phyloP scores from a whole-genome alignment of 2,888 invertebrate genomes.

The Hypsopygia costalis region DNA sequence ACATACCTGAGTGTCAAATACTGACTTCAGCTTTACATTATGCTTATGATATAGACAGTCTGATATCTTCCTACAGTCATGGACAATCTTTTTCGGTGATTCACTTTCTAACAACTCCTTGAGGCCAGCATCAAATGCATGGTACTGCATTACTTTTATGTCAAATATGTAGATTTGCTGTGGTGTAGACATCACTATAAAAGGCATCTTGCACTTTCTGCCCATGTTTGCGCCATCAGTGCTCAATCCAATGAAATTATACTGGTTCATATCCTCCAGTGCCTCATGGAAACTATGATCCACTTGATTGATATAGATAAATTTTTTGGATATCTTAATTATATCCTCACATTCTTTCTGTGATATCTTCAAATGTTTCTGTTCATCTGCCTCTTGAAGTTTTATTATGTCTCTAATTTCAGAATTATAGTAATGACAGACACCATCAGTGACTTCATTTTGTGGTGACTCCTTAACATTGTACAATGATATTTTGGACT shows the following conservation, averaged over 20 bases:
- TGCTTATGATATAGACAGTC: conserved; percentile 82
- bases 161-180: conserved; percentile 74
- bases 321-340: conserved; percentile 61
- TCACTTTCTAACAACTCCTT: conserved; percentile 65
- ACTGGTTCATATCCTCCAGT: conserved; percentile 53
- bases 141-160: conserved; percentile 68
- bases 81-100: conserved; percentile 76
- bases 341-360: conserved; percentile 66
- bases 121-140: conserved; percentile 73
- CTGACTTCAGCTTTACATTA: conserved; percentile 73
- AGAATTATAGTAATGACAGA: conserved; percentile 62
- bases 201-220: conserved; percentile 71
- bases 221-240: conserved; percentile 74
- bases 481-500: conserved; percentile 66
- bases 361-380: conserved; percentile 54
- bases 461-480: conserved; percentile 59
- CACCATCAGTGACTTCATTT: conserved; percentile 48
- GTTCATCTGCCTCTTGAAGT: conserved; percentile 49
- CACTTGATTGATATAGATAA: conserved; percentile 69
- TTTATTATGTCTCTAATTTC: conserved; percentile 67
- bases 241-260: conserved; percentile 56
- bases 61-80: conserved; percentile 79
- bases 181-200: conserved; percentile 64
- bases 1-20: conserved; percentile 82
- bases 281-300: conserved; percentile 65